Evolutionary conservation across 2,888 invertebrate species (phyloP), one percentile per base, ranked within the genome.

Genomic region (Orthosia cruda): DNA sequence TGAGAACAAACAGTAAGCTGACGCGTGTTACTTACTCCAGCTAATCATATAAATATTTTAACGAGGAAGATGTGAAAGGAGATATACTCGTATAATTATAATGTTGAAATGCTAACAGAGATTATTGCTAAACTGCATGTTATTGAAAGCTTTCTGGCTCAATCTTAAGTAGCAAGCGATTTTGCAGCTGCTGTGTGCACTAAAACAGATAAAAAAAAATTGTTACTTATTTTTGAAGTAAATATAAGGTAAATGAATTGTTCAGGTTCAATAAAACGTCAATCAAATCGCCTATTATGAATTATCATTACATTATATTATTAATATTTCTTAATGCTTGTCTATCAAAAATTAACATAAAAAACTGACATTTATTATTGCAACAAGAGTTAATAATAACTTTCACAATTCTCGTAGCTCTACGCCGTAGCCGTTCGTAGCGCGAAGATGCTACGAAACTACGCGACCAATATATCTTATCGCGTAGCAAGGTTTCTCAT

Each of bases 381-480:
- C 7, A 32, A 61, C 15, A 52, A 23, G 66, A 63, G n/a, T 57
- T 50, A 16, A n/a, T 49, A 61, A 18, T 64, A 45, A 74, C 63
- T 68, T 68, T 40, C 4, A 3, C n/a, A 50, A 52, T 26, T 1
- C 62, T 23, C 62, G 62, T 54, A 52, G 40, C 47, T 50, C 80
- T 83, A 83, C 80, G 84, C 62, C 82, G 82, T 83, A 83, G 77
- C 70, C 23, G n/a, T 40, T n/a, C 80, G 80, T 84, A 83, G 84
- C 81, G 40, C 69, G 61, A 66, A 64, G 45, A 16, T 67, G 77
- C 71, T 71, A 73, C 77, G 66, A 61, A 59, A n/a, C 66, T 63
- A 80, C 63, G 72, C 64, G 15, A 12, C 40, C 18, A 18, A 57
- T 49, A 45, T 63, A 45, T 59, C 5, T 57, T 26, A 47, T 58